Conservation (phyloP, 2,888 invertebrate species). For the Congeria kusceri region DNA sequence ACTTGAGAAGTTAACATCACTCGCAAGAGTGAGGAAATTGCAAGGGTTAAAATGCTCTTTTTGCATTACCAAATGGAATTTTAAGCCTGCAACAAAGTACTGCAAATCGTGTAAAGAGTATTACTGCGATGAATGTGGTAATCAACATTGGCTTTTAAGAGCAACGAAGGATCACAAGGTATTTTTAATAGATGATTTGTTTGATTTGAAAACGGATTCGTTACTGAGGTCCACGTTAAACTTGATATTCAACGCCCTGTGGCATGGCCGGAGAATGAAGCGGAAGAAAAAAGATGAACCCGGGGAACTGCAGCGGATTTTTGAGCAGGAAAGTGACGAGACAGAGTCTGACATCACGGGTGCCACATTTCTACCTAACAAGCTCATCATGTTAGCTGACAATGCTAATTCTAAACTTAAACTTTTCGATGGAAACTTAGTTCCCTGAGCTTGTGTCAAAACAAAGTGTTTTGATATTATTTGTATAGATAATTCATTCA, state of each 20-base stretch:
- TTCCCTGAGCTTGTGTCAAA: constrained; percentile 12
- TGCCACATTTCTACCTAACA: constrained; percentile 34
- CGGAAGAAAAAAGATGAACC: background rate
- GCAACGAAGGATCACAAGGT: constrained; percentile 52
- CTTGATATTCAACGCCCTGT: constrained; percentile 38
- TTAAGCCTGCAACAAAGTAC: constrained; percentile 37
- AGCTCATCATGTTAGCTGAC: constrained; percentile 36
- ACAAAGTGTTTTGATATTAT: constrained; percentile 39
- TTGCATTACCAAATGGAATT: constrained; percentile 43
- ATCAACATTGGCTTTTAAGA: constrained; percentile 53
- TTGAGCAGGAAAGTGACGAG: constrained; percentile 9
- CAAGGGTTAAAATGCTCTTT: constrained; percentile 22
- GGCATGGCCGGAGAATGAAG: background rate
- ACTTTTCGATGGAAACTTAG: constrained; percentile 38
- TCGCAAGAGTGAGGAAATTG: constrained; percentile 13
- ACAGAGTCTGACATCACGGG: no score
- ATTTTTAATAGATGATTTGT: constrained; percentile 42
- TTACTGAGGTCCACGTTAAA: constrained; percentile 29
- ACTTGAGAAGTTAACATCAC: constrained; percentile 32
- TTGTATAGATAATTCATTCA: constrained; percentile 22
- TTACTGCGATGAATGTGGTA: constrained; percentile 61
- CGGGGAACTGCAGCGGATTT: background rate
- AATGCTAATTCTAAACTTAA: constrained; percentile 43
- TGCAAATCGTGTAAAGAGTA: constrained; percentile 59
- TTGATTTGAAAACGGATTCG: constrained; percentile 39